Base-by-base conservation (phyloP, 2,113 vertebrate genomes). In the Pomatorhinus ruficollis region DNA sequence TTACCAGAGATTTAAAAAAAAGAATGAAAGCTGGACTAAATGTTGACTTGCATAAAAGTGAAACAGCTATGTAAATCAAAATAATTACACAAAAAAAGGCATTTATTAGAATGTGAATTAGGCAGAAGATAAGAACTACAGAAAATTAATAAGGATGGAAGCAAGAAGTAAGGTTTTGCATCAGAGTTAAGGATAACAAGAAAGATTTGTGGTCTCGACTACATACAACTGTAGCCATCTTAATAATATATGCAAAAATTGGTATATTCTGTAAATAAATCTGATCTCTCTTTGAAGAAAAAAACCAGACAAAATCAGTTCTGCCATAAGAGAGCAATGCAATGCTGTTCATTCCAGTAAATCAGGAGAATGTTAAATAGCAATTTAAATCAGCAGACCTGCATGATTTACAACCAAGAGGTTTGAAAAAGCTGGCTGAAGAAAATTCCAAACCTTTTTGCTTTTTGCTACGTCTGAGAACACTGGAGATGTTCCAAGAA, bases 11-110 rank as follows among this genome's bases (percentile, higher is more conserved):
- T 79, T 81, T 39, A 65, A 74, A 57, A 81, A 84, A 63, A 70
- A 64, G 13, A 89, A 66, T 37, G 31, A 82, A 88, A 90, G 25
- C 54, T 80, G 33, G 25, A 11, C 35, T 70, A 80, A 94, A 92
- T 86, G 21, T 88, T 86, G 83, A 80, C 71, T 93, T 80, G 15
- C 24, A 68, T 2, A 52, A 83, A 75, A 95, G 39, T 37, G 30
- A 84, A 95, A 68, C 35, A 71, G 44, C 52, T 91, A 78, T 45
- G 69, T 86, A 92, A 92, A 89, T 91, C 19, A 75, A 87, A 87
- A 87, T 68, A 90, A 74, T 77, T 94, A 63, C 1, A 2, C 15
- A 23, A 69, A 52, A 71, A 61, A 79, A 4, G 12, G 8, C 11
- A 65, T 31, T 87, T 81, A 76, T 87, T 89, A 78, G 39, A 81